Conservation (phyloP, 2,113 vertebrate genomes). For the Clupea harengus region DNA sequence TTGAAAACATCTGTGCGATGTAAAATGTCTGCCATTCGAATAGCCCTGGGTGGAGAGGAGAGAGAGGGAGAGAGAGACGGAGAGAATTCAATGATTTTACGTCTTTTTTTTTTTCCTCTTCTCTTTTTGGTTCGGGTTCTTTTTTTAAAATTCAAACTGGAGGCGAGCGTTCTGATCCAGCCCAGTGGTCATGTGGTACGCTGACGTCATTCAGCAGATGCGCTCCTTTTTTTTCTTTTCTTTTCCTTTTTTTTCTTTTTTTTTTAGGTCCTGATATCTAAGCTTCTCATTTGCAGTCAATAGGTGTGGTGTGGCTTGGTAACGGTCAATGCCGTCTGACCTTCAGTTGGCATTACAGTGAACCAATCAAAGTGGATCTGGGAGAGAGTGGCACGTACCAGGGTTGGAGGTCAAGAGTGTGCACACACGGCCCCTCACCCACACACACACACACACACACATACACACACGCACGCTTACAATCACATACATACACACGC, state of each 20-base stretch:
- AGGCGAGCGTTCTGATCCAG: conserved; percentile 47
- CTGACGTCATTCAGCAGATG: conserved; percentile 13
- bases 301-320: conserved; percentile 51
- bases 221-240: conserved; percentile 24
- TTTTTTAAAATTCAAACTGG: conserved; percentile 7
- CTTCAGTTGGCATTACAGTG: conserved; percentile 64
- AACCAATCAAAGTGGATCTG: conserved; percentile 52
- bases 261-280: conserved; percentile 18
- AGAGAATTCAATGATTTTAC: conserved; percentile 24
- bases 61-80: background rate
- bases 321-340: conserved; percentile 70
- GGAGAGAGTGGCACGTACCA: conserved; percentile 22
- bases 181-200: background rate
- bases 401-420: conserved; percentile 43
- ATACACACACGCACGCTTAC: conserved; percentile 22
- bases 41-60: conserved; percentile 47
- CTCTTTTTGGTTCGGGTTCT: conserved; percentile 27
- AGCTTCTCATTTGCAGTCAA: conserved; percentile 70
- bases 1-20: conserved; percentile 69
- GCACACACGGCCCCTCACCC: conserved; percentile 26
- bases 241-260: conserved; percentile 12
- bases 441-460: conserved; percentile 21
- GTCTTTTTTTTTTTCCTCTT: background rate
- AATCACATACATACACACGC: conserved; percentile 17
- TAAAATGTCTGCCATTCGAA: conserved; percentile 53